Base-by-base conservation (phyloP, 2,888 invertebrate genomes). In the Hoplodrina blanda region DNA sequence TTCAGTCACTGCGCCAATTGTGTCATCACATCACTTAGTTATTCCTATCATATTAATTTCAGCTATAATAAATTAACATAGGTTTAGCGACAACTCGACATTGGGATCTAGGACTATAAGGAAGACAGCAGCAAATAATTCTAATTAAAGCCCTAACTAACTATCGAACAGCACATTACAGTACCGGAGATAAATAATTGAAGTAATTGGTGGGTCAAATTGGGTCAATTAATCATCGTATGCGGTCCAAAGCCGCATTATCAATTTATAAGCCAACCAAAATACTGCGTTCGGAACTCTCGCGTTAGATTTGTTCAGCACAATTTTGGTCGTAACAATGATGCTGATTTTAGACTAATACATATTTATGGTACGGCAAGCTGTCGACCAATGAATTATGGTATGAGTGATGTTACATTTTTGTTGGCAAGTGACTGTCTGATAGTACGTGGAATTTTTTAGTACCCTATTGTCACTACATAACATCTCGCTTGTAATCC, bases 161-260 rank as follows among this genome's bases (percentile, higher is more conserved):
- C 65, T 81, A 90, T 89, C 85, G 83, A 86, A 87, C 84, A 85
- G 88, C 87, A 90, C 84, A 66, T 55, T 19, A 57, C 55, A 50
- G 60, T 62, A 91, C 95, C 93, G 93, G 94, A 94, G 94, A 92
- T 93, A 92, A 94, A 94, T 95, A 94, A 95, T 96, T 95, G 93
- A 93, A 92, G 94, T 92, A 95, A 95, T 95, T 95, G 94, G 88
- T 90, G 87, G 94, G 94, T 94, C 93, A 91, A 91, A 91, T 90
- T 88, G 90, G 95, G 94, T 95, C 95, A 95, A 96, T 95, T 95
- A 94, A 95, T 95, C 92, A 94, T 94, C 88, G 91, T 91, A 90
- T 88, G 90, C 89, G 89, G 90, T 88, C 89, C 86, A 85, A 85
- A 87, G 90, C 88, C 87, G 86, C 90, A 91, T 93, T 92, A 93